Evolutionary conservation across 1,140 invertebrate genomes (phyloP).

Genomic region (Sycobia sp.): DNA sequence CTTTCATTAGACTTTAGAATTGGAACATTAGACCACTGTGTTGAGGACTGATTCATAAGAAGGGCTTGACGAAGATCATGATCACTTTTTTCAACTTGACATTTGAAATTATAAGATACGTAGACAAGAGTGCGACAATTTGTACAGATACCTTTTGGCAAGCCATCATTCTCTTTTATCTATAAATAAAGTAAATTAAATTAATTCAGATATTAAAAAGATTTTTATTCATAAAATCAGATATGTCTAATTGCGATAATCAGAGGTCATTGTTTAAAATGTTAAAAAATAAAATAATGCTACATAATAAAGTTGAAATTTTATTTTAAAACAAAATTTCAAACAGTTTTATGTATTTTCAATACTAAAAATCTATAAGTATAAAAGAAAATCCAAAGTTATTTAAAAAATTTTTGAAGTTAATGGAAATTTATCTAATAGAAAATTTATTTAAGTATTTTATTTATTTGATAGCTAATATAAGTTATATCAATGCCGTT

Average conservation of each 20-base stretch:
- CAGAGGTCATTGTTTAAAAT: too few relatives aligned
- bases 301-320: too few relatives aligned
- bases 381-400: too few relatives aligned
- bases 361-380: not conserved
- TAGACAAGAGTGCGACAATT: slow-evolving; percentile 53
- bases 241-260: too few relatives aligned
- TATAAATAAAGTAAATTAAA: slow-evolving; percentile 40
- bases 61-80: slow-evolving; percentile 39
- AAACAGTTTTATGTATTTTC: not conserved
- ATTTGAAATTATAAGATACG: slow-evolving; percentile 56
- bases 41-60: slow-evolving; percentile 35
- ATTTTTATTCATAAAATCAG: not conserved
- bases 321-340: too few relatives aligned
- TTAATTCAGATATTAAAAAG: not conserved
- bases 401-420: not conserved
- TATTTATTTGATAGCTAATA: too few relatives aligned
- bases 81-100: slow-evolving; percentile 57
- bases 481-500: slow-evolving; percentile 3
- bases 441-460: too few relatives aligned
- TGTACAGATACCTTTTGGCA: slow-evolving; percentile 55
- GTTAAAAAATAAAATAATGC: too few relatives aligned
- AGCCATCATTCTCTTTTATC: slow-evolving; percentile 55
- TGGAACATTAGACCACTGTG: slow-evolving; percentile 9
- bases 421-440: not conserved
- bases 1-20: slow-evolving; percentile 18